Conservation (phyloP, 1,140 invertebrate species). For the Zophobas morio region DNA sequence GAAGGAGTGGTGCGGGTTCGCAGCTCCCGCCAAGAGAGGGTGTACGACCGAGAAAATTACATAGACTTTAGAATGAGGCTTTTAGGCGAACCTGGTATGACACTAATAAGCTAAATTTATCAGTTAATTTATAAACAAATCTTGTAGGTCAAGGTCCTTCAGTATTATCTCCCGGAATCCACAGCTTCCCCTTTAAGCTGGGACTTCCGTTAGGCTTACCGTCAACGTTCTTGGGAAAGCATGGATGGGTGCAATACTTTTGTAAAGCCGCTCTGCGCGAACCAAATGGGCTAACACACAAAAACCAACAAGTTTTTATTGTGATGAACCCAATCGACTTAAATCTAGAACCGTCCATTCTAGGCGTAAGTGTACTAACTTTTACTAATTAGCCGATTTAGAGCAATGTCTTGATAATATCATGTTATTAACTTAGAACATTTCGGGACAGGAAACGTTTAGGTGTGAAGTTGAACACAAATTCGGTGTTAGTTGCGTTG, state of each 20-base stretch:
- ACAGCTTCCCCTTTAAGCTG: conserved; percentile 95
- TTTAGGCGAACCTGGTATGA: conserved; percentile 87
- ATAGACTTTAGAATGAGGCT: conserved; percentile 96
- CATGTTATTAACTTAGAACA: conserved; percentile 61
- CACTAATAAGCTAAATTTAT: not conserved
- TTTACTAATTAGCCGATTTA: conserved; percentile 40
- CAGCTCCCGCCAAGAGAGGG: conserved; percentile 84
- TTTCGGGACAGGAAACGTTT: conserved; percentile 85
- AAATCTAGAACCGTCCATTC: conserved; percentile 89
- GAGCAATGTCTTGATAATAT: conserved; percentile 9
- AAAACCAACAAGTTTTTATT: conserved; percentile 97
- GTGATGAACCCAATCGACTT: conserved; percentile 97
- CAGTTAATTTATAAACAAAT: not conserved
- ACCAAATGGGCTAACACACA: conserved; percentile 91
- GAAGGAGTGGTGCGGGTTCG: conserved; percentile 90
- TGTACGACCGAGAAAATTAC: conserved; percentile 94
- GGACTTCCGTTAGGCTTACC: conserved; percentile 91
- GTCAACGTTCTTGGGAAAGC: conserved; percentile 93
- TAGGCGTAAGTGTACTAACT: conserved; percentile 79
- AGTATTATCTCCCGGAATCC: conserved; percentile 92
- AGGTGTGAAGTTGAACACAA: conserved; percentile 92
- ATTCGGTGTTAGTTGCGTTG: conserved; percentile 88
- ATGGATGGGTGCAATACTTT: conserved; percentile 96
- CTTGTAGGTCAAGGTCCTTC: conserved; percentile 82
- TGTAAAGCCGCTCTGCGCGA: conserved; percentile 93